Evolutionary conservation across 2,888 invertebrate genomes (phyloP), one percentile per base, ranked within the genome.

Genomic region (Drosophila antonietae): DNA sequence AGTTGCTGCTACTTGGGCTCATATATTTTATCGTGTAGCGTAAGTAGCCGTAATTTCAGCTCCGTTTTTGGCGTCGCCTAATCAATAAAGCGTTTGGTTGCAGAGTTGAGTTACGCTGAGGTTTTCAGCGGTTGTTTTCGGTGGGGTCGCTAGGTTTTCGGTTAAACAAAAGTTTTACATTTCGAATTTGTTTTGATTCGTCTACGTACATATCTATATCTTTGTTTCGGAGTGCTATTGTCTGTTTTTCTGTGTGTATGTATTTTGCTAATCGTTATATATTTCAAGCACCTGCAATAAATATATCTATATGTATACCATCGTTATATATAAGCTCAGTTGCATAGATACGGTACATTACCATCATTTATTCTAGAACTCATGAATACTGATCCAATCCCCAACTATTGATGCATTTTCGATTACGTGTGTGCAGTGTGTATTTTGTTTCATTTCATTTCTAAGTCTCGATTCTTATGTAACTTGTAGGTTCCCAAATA

Each of bases 11-110:
- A 75, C 61, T 75, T 80, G 68, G 63, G 63, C 66, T 73, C 47
- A 76, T 41, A 49, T 59, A 49, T 49, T 49, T 60, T 76, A 70
- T 68, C 58, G 67, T 71, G 73, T 82, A 76, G 68, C 68, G 75
- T 86, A 83, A 78, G 83, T 78, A 80, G 75, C 70, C 47, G 67
- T 73, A 85, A 82, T 80, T 83, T 85, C 58, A 79, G 77, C 86
- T 83, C 75, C 76, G 63, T 73, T 86, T 88, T 80, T 70, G 75
- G 73, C 73, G 81, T 76, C 88, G 72, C 68, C 68, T 75, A 84
- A 84, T 84, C 84, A 89, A 84, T 84, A 84, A 84, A 84, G 84
- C 79, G 77, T 74, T 88, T 81, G 73, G 67, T 64, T 69, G 57
- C 74, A 74, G 66, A 66, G 65, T 46, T 77, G 80, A 83, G 76